Base-by-base conservation (phyloP, 2,113 vertebrate species). In the Hemicordylus capensis region DNA sequence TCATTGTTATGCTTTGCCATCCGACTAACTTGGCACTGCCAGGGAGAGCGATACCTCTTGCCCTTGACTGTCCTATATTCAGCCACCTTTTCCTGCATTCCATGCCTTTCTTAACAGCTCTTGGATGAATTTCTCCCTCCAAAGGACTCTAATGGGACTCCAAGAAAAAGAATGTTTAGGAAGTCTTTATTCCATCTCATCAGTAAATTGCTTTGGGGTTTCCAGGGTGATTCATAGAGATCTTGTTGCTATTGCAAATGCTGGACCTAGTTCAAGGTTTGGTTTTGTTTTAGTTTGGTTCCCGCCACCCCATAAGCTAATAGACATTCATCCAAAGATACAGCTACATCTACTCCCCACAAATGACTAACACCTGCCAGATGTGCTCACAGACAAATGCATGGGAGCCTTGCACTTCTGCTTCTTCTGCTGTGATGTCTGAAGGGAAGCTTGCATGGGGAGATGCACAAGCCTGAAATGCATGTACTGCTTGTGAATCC, bases 91-190 rank as follows among this genome's bases (percentile, higher is more conserved):
- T 24, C 15, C 37, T 83, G 90, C 72, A 74, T 91, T 85, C 78
- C 80, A 86, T 87, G 83, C 26, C 6, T 26, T 19, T 86, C 8
- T 11, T 79, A 70, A 46, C 54, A 87, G 31, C 19, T 81, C 64
- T 73, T 78, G 6, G 17, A 89, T 81, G 84, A 56, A 69, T 66
- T 37, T 90, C 89, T 90, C 83, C 89, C 70, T 66, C 37, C 54
- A 61, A 74, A 90, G 51, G 80, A 86, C 34, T 81, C 76, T 42
- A 91, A 72, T 1, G 76, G 51, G 58, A 84, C 1, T 61, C 22
- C 42, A 85, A 88, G 31, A 76, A 86, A 15, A 81, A 1, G 31
- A 54, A 48, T 31, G 51, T 77, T 82, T 67, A 61, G 42, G n/a
- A 7, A 56, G 34, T 76, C 78, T 87, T 66, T 80, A 54, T 15